Conservation (phyloP, 2,113 vertebrate genomes). For the Pluvianellus socialis region DNA sequence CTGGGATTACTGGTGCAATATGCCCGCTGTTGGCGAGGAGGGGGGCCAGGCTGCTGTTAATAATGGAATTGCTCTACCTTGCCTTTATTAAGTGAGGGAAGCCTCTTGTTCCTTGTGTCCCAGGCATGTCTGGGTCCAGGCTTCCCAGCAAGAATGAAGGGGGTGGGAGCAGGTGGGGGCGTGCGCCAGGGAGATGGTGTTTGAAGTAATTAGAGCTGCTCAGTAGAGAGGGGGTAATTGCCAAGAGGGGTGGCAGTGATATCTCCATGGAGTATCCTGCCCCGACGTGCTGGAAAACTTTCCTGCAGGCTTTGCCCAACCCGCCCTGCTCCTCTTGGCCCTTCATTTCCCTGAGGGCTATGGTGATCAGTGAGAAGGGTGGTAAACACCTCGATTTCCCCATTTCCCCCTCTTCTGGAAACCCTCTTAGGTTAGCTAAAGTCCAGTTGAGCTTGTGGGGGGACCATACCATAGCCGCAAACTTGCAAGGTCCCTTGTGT, state of each 20-base stretch:
- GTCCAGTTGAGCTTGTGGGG: background rate
- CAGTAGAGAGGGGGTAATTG: constrained; percentile 14
- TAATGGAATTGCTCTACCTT: background rate
- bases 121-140: constrained; percentile 1
- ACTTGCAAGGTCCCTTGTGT: background rate
- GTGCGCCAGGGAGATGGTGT: background rate
- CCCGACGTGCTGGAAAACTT: background rate
- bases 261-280: background rate
- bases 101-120: background rate
- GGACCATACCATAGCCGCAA: background rate
- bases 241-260: background rate
- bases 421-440: background rate
- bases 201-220: constrained; percentile 52
- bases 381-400: background rate
- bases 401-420: background rate
- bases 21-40: constrained; percentile 35
- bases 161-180: background rate
- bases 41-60: constrained; percentile 1
- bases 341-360: background rate
- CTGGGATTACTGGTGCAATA: constrained; percentile 62
- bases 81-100: constrained; percentile 70
- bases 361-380: background rate
- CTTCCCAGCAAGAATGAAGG: background rate
- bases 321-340: background rate
- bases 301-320: background rate